Evolutionary conservation across 2,797 vertebrate genomes (phyloP), one percentile per base, ranked within the genome.

Genomic region (Craterocephalus amniculus): DNA sequence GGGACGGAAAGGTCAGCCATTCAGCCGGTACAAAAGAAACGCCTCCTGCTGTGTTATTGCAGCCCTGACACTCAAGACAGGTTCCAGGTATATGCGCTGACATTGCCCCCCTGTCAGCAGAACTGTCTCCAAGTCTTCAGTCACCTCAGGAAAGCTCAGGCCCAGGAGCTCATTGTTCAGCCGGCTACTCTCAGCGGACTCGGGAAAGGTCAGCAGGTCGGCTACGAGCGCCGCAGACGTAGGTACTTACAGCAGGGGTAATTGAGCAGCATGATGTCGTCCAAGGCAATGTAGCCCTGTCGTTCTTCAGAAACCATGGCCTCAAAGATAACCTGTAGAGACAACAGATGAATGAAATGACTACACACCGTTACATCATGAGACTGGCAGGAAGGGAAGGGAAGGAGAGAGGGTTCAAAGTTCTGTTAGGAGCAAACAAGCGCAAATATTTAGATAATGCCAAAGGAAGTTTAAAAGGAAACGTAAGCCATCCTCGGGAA

Each of bases 181-280:
- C 43, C 0, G 14, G 58, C 59, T 49, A 13, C 60, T 58, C 45
- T 77, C 13, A 63, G 29, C 13, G 0, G 9, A 20, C 57, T 58
- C 60, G 6, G 67, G 62, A 87, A 90, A 89, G 85, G 83, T 86
- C 82, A 87, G 74, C 29, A 55, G 56, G 67, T 51, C 56, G 49
- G 36, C 26, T 62, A 36, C 18, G 52, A 69, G 68, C 18, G 34
- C 43, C 12, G 55, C 35, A 64, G 48, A 65, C 54, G 13, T 24
- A 61, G 79, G 64, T 78, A 97, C 97, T 98, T 95, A 99, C 98
- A 96, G 84, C 98, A 99, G 0, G 98, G 97, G 73, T 99, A 98
- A 90, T 97, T 99, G 84, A 98, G 91, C 70, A 99, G 94, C 90
- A 98, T 90, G 84, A 99, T 96, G 92, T 99, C 96, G 86, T 99